Percentiles rank a stretch among this genome's conserved stretches.
Evolutionary conservation across 2,113 vertebrate genomes (phyloP).

Genomic region (Dasyprocta punctata): DNA sequence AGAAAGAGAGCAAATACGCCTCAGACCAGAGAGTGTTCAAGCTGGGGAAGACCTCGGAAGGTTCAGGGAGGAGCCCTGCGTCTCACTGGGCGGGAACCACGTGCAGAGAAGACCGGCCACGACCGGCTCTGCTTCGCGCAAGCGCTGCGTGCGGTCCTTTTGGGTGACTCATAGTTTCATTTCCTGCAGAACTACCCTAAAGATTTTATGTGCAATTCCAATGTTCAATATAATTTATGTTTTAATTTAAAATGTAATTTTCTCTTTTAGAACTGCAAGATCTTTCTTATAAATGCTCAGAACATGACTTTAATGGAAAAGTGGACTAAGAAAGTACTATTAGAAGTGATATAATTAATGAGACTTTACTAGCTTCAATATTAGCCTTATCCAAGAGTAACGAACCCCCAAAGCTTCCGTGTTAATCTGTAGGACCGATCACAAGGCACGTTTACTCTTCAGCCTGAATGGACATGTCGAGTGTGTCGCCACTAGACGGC

Average conservation of each 20-base stretch:
- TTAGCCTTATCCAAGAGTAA: constrained; percentile 51
- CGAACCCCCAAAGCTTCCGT: neutral
- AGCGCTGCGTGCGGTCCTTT: neutral
- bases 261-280: constrained; percentile 50
- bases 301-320: constrained; percentile 61
- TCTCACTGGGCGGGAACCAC: neutral
- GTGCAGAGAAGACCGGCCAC: neutral
- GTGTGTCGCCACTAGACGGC: constrained; percentile 74
- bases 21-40: neutral
- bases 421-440: constrained; percentile 34
- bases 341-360: constrained; percentile 48
- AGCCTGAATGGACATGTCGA: constrained; percentile 13
- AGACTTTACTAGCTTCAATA: constrained; percentile 44
- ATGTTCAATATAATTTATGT: constrained; percentile 44
- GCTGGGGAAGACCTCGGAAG: neutral
- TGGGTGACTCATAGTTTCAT: neutral
- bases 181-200: neutral
- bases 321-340: constrained; percentile 43
- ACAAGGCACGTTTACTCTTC: neutral
- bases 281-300: constrained; percentile 50
- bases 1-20: neutral
- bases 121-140: neutral
- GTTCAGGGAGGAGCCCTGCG: neutral
- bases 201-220: constrained; percentile 22
- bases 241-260: constrained; percentile 69